A percentile compares a stretch with the other conserved stretches of the same genome.
Evolutionary conservation across 1,140 invertebrate genomes (phyloP).

Genomic region (Drosophila bipectinata): DNA sequence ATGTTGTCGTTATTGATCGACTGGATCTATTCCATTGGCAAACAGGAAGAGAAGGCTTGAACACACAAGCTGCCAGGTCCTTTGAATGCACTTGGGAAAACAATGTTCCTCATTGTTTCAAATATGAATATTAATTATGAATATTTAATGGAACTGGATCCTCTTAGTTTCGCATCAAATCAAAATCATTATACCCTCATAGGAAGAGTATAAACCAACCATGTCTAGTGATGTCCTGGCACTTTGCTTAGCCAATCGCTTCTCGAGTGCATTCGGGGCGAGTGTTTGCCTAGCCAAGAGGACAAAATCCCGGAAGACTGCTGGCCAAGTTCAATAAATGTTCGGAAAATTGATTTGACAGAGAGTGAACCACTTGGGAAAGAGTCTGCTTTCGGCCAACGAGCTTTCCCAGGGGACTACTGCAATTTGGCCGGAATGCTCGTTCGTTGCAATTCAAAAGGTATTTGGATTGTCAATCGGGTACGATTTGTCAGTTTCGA

Average conservation of each 20-base stretch:
- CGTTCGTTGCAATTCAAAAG: slow-evolving; percentile 18
- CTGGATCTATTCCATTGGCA: slow-evolving; percentile 36
- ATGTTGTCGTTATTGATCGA: slow-evolving; percentile 40
- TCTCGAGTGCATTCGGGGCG: slow-evolving; percentile 49
- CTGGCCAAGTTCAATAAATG: slow-evolving; percentile 74
- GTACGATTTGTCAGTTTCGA: slow-evolving; percentile 7
- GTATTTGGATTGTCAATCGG: slow-evolving; percentile 38
- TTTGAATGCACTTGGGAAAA: not conserved
- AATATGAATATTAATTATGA: too few relatives aligned
- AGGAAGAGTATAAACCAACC: not conserved
- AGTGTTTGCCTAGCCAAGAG: slow-evolving; percentile 49
- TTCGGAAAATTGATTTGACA: slow-evolving; percentile 74
- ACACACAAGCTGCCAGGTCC: not conserved
- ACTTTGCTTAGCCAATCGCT: slow-evolving; percentile 54
- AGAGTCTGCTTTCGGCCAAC: slow-evolving; percentile 11
- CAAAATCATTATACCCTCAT: not conserved
- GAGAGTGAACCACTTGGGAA: slow-evolving; percentile 55
- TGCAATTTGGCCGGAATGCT: slow-evolving; percentile 30
- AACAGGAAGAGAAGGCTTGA: slow-evolving; percentile 2
- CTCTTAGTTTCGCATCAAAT: too few relatives aligned
- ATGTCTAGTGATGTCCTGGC: slow-evolving; percentile 33
- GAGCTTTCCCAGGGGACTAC: slow-evolving; percentile 9
- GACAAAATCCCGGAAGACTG: slow-evolving; percentile 16
- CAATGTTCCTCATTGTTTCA: not conserved
- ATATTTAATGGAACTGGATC: too few relatives aligned